phyloP scores from a whole-genome alignment of 1,140 invertebrate genomes.

The Zaprionus tsacasi region DNA sequence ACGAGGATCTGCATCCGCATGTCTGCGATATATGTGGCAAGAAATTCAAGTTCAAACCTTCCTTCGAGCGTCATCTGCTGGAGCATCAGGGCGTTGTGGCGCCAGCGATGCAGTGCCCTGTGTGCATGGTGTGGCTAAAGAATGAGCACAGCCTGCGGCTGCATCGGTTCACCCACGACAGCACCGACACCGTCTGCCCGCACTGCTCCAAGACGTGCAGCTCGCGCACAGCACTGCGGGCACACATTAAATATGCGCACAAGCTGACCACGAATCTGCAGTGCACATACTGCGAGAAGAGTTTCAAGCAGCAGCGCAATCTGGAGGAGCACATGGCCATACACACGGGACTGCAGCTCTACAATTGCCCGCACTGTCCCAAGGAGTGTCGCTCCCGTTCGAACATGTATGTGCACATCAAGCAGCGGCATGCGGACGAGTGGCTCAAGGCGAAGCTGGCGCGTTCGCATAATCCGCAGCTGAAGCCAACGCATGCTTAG shows the following conservation, averaged over 20 bases:
- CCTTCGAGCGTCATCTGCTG: constrained; percentile 69
- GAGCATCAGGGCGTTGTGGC: constrained; percentile 74
- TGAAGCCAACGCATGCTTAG: constrained; percentile 51
- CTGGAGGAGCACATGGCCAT: constrained; percentile 82
- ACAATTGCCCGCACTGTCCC: constrained; percentile 81
- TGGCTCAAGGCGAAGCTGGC: constrained; percentile 77
- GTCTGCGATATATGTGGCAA: constrained; percentile 81
- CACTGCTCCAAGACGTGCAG: constrained; percentile 68
- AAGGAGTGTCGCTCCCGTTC: constrained; percentile 78
- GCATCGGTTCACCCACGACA: constrained; percentile 70
- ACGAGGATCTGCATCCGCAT: constrained; percentile 71
- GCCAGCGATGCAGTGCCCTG: constrained; percentile 66
- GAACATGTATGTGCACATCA: constrained; percentile 84
- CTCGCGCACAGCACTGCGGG: constrained; percentile 65
- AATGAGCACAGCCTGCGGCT: constrained; percentile 73
- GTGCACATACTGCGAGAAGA: constrained; percentile 79
- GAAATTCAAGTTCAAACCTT: constrained; percentile 78
- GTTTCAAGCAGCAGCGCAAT: constrained; percentile 74
- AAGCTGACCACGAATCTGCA: constrained; percentile 67
- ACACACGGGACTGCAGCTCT: constrained; percentile 81
- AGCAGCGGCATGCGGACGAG: constrained; percentile 74
- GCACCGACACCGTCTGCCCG: constrained; percentile 63
- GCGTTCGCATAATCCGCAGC: constrained; percentile 76
- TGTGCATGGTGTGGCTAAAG: constrained; percentile 74
- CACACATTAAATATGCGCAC: constrained; percentile 75